Conservation (phyloP, 1,140 invertebrate genomes). For the Trichoplusia ni region DNA sequence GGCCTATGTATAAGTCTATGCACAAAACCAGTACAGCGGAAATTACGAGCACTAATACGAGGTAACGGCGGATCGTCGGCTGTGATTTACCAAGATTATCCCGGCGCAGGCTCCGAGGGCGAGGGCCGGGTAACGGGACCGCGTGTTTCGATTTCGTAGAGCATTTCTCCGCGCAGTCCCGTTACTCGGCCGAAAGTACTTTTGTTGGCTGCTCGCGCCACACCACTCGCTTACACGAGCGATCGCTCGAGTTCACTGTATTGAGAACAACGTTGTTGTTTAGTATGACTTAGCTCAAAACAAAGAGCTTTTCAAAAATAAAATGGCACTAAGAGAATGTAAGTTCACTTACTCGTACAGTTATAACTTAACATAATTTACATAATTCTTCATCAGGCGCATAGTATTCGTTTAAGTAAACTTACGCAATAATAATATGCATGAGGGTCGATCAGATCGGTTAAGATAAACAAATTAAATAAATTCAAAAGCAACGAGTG, state of each 20-base stretch:
- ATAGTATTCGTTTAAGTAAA: not conserved
- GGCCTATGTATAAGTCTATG: not conserved
- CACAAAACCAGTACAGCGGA: slow-evolving; percentile 20
- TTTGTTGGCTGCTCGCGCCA: slow-evolving; percentile 63
- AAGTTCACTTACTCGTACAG: slow-evolving; percentile 45
- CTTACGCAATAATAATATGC: slow-evolving; percentile 10
- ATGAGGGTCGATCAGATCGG: slow-evolving; percentile 7
- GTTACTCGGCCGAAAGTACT: slow-evolving; percentile 79
- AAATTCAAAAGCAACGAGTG: slow-evolving; percentile 40
- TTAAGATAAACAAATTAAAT: slow-evolving; percentile 32
- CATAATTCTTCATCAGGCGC: slow-evolving; percentile 15
- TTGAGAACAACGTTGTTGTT: slow-evolving; percentile 65
- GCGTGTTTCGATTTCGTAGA: slow-evolving; percentile 80
- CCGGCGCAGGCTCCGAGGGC: slow-evolving; percentile 61
- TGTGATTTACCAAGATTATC: slow-evolving; percentile 70
- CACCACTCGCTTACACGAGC: slow-evolving; percentile 60
- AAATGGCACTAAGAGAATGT: slow-evolving; percentile 48
- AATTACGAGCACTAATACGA: slow-evolving; percentile 32
- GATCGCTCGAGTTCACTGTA: slow-evolving; percentile 71
- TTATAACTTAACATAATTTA: slow-evolving; percentile 23
- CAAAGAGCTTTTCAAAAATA: slow-evolving; percentile 68
- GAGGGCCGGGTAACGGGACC: slow-evolving; percentile 74
- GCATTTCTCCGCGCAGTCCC: slow-evolving; percentile 76
- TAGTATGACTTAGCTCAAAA: slow-evolving; percentile 65
- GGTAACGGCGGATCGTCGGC: slow-evolving; percentile 33